These are phyloP conservation scores for Xanthostigma xanthostigma DNA, from an alignment of 2,888 invertebrate species.

Conservation along the genomic window DNA sequence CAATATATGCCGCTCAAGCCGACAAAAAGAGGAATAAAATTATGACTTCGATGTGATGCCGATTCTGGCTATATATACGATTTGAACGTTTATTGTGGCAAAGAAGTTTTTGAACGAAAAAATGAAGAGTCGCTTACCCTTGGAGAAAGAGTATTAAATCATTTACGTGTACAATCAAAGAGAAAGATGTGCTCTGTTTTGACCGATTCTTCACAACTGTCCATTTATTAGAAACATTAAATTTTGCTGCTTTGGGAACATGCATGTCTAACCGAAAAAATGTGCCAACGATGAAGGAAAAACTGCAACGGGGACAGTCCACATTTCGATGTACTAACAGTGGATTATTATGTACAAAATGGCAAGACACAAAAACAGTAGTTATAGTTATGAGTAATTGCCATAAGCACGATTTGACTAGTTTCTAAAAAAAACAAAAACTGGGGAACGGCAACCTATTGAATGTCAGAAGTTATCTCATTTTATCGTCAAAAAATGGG, in stretches of 20 bases:
- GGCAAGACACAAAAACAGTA: conserved; percentile 10
- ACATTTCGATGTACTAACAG: conserved; percentile 3
- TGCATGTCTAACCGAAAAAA: conserved; percentile 6
- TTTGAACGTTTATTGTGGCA: conserved; percentile 16
- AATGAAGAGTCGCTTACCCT: conserved; percentile 12
- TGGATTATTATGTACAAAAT: conserved; percentile 3
- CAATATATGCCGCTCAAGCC: conserved; percentile 15
- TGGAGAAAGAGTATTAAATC: conserved; percentile 14
- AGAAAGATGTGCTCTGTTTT: conserved; percentile 8
- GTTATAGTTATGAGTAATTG: conserved; percentile 8
- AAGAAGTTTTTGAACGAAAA: conserved; percentile 14
- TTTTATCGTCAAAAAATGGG: conserved; percentile 9
- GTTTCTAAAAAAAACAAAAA: conserved; percentile 5
- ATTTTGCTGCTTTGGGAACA: conserved; percentile 8
- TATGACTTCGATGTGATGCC: conserved; percentile 14
- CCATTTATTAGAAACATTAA: conserved; percentile 5
- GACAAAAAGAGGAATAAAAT: conserved; percentile 12
- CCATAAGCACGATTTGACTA: conserved; percentile 4
- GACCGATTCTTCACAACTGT: conserved; percentile 8
- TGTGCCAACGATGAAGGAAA: conserved; percentile 5
- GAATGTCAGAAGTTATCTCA: conserved; percentile 6
- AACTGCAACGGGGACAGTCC: conserved; percentile 5
- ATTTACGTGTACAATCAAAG: conserved; percentile 4
- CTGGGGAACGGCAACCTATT: conserved; percentile 3
- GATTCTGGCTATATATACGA: conserved; percentile 15